phyloP scores from a whole-genome alignment of 2,113 vertebrate species.

The Catagonus wagneri region DNA sequence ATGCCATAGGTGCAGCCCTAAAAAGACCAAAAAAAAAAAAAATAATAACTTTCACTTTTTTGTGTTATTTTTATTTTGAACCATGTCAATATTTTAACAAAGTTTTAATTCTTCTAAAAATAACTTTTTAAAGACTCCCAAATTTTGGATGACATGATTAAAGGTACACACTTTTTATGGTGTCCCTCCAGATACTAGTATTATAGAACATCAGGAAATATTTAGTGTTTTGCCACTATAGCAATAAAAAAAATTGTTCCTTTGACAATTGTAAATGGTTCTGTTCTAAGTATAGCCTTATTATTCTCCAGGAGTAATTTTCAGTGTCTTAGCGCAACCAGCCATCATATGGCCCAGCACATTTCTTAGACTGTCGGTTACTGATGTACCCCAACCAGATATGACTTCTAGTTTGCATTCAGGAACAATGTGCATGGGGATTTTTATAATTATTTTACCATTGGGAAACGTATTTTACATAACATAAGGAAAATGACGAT shows the following conservation, averaged over 20 bases:
- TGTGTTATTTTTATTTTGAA: constrained; percentile 8
- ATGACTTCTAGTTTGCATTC: not conserved
- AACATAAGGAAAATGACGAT: not conserved
- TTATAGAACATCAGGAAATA: not conserved
- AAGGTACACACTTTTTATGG: not conserved
- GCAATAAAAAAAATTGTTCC: not conserved
- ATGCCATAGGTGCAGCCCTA: too few relatives aligned
- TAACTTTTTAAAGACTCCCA: not conserved
- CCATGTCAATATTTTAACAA: not conserved
- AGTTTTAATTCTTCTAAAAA: not conserved
- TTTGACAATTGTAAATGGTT: not conserved
- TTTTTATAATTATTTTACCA: constrained; percentile 48
- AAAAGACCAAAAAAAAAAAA: too few relatives aligned
- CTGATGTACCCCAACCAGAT: not conserved
- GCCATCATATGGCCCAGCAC: not conserved
- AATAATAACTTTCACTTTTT: not conserved
- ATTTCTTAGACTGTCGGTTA: not conserved
- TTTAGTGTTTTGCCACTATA: not conserved
- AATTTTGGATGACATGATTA: not conserved
- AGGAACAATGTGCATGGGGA: not conserved
- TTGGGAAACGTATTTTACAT: not conserved
- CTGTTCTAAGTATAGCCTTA: not conserved
- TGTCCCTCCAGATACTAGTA: not conserved
- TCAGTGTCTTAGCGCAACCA: not conserved
- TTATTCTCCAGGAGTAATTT: not conserved